Percentiles rank a stretch among this genome's conserved stretches.
These are phyloP conservation scores for Agrenia bidenticulata DNA, from an alignment of 2,888 invertebrate species.

Conservation along the genomic window DNA sequence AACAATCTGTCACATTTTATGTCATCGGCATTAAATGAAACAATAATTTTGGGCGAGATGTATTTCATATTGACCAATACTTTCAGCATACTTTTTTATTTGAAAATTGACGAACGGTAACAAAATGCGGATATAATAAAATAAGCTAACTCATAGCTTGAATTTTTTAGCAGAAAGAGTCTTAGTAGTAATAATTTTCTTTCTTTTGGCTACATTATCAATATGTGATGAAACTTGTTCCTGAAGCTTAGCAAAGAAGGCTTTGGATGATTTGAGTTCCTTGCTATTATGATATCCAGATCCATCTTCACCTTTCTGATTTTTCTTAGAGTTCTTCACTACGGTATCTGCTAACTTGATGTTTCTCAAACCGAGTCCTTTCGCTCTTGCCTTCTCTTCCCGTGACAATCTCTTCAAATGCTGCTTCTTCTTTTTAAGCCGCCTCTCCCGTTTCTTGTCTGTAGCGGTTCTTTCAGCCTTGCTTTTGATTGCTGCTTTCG, in stretches of 20 bases:
- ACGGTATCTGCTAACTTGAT: constrained; percentile 46
- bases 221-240: constrained; percentile 67
- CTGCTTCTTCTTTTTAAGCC: constrained; percentile 78
- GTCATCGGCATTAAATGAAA: no score
- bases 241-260: constrained; percentile 83
- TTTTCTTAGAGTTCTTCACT: constrained; percentile 65
- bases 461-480: constrained; percentile 79
- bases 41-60: no score
- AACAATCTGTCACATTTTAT: no score
- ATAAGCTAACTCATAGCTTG: constrained; percentile 63
- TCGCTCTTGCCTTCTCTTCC: constrained; percentile 59
- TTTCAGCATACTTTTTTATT: no score
- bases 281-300: constrained; percentile 58
- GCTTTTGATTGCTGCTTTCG: constrained; percentile 64
- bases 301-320: constrained; percentile 67
- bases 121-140: no score
- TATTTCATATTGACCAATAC: no score
- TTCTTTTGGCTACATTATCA: constrained; percentile 56
- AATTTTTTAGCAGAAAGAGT: constrained; percentile 63
- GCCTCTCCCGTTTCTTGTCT: constrained; percentile 83
- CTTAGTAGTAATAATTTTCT: constrained; percentile 53
- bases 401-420: constrained; percentile 58
- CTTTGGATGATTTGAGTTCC: constrained; percentile 70
- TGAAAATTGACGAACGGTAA: no score
- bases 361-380: constrained; percentile 56